phyloP scores from a whole-genome alignment of 2,113 vertebrate genomes.

The Dissostichus mawsoni region DNA sequence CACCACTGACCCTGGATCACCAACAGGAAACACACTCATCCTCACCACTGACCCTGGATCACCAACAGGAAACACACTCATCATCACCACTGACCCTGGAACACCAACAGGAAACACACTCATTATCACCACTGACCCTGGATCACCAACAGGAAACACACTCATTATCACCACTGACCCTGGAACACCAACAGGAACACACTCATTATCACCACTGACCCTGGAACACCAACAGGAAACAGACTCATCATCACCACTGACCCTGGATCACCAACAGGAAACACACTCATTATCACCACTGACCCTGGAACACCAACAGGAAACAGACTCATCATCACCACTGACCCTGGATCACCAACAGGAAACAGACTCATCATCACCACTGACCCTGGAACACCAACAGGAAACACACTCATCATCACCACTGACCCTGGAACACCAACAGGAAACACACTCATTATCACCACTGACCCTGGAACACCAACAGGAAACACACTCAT shows the following conservation, averaged over 20 bases:
- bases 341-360: background rate
- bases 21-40: too few species aligned
- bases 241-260: background rate
- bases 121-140: background rate
- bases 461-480: background rate
- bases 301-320: background rate
- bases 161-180: background rate
- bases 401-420: background rate
- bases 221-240: background rate
- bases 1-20: too few species aligned
- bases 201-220: background rate
- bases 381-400: background rate
- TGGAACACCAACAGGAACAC: background rate
- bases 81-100: slow-evolving; percentile 61
- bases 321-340: background rate
- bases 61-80: slow-evolving; percentile 25
- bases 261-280: background rate
- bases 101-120: slow-evolving; percentile 15
- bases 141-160: background rate
- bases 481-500: background rate
- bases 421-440: background rate
- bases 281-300: background rate
- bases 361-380: slow-evolving; percentile 4
- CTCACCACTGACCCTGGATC: too few species aligned
- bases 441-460: slow-evolving; percentile 1